Percentiles rank a stretch among this genome's conserved stretches.
Evolutionary conservation across 2,113 vertebrate genomes (phyloP).

Genomic region (Chinchilla lanigera): DNA sequence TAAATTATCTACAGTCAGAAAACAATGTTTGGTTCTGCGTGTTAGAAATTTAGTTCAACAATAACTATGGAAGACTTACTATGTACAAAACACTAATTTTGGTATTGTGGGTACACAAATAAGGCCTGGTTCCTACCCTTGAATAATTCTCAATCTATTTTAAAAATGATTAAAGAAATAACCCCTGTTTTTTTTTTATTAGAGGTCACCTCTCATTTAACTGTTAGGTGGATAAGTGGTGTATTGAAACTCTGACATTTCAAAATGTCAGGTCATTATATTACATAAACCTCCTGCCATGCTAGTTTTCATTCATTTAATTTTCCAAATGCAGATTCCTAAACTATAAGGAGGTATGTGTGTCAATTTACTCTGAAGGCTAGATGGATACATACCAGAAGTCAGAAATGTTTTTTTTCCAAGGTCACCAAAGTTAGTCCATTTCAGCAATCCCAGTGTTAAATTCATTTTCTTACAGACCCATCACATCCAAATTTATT

Average conservation of each 20-base stretch:
- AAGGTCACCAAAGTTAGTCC: not conserved
- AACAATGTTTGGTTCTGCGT: not conserved
- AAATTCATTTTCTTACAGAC: not conserved
- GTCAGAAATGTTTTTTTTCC: not conserved
- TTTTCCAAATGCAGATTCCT: not conserved
- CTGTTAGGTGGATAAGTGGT: not conserved
- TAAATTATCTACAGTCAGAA: not conserved
- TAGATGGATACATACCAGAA: not conserved
- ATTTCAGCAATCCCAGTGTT: not conserved
- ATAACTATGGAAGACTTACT: not conserved
- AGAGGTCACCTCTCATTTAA: not conserved
- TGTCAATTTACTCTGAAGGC: not conserved
- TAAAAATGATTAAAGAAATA: not conserved
- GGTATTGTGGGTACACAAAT: not conserved
- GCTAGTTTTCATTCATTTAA: not conserved
- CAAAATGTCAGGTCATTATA: not conserved
- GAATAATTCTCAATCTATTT: not conserved
- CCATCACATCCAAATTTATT: not conserved
- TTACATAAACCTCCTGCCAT: not conserved
- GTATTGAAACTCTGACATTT: not conserved
- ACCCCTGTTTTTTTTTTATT: not conserved
- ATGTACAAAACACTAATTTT: not conserved
- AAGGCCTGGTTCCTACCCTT: not conserved
- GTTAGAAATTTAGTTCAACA: slow-evolving; percentile 7
- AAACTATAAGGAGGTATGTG: not conserved